Percentiles rank a stretch among this genome's conserved stretches.
These are phyloP conservation scores for Proterorhinus semilunaris DNA, from an alignment of 2,113 vertebrate genomes.

Conservation along the genomic window DNA sequence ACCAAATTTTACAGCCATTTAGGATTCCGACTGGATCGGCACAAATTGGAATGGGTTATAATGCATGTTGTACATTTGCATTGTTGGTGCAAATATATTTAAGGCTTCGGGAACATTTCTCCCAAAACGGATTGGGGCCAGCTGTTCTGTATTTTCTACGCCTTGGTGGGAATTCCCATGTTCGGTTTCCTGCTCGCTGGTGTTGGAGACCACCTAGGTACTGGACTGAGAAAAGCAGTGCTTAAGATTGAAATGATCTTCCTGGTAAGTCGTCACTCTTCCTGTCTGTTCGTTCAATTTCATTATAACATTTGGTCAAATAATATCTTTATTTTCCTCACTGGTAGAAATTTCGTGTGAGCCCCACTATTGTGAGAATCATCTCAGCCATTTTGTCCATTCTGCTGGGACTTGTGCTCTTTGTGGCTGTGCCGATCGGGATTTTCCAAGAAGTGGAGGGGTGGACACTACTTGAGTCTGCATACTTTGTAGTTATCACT, in stretches of 20 bases:
- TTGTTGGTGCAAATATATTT: conserved; percentile 8
- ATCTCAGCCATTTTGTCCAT: conserved; percentile 87
- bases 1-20: no score
- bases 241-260: conserved; percentile 86
- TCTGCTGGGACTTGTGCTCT: conserved; percentile 83
- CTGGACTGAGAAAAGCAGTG: conserved; percentile 80
- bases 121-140: conserved; percentile 84
- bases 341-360: conserved; percentile 85
- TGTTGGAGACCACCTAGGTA: conserved; percentile 88
- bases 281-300: neutral
- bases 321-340: neutral
- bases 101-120: conserved; percentile 88
- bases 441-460: conserved; percentile 82
- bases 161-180: conserved; percentile 87
- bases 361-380: conserved; percentile 81
- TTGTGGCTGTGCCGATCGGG: conserved; percentile 82
- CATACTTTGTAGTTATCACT: conserved; percentile 90
- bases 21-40: no score
- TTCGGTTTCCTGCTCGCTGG: conserved; percentile 88
- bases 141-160: conserved; percentile 89
- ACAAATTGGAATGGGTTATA: no score
- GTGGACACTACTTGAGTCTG: conserved; percentile 82
- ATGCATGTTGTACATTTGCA: no score
- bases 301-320: neutral
- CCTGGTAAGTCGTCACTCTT: conserved; percentile 68